These are phyloP conservation scores for Cryptomyrus ogoouensis DNA, from an alignment of 2,113 vertebrate species.

Conservation along the genomic window DNA sequence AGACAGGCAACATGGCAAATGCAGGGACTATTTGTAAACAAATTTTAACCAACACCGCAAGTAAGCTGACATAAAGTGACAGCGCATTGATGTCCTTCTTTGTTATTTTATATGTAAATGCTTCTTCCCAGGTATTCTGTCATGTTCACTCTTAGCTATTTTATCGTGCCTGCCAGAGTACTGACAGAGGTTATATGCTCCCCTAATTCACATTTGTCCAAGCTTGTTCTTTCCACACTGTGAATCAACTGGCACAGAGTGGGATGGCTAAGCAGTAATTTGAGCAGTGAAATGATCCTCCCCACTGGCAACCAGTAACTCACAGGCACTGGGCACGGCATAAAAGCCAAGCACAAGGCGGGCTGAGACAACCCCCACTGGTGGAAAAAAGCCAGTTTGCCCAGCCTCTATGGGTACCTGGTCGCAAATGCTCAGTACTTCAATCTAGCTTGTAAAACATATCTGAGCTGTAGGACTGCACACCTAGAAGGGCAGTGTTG, in stretches of 20 bases:
- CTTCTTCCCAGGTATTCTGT: not conserved
- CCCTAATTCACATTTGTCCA: not conserved
- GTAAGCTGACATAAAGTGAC: not conserved
- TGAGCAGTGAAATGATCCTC: not conserved
- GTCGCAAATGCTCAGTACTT: not conserved
- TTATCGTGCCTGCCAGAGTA: not conserved
- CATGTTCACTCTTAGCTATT: not conserved
- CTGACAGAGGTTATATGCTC: not conserved
- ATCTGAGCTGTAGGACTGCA: not conserved
- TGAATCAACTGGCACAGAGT: not conserved
- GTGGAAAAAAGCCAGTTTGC: not conserved
- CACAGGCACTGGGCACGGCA: not conserved
- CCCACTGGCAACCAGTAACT: constrained; percentile 1
- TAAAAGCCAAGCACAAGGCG: not conserved
- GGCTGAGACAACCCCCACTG: not conserved
- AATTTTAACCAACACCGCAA: not conserved
- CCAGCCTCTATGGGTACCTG: not conserved
- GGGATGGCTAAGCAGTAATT: not conserved
- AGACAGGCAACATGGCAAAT: not conserved
- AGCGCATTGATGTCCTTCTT: not conserved
- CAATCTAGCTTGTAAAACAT: not conserved
- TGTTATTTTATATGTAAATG: not conserved
- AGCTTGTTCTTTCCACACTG: not conserved
- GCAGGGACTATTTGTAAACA: not conserved
- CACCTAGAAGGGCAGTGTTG: not conserved